Base-by-base conservation (phyloP, 1,140 invertebrate genomes). In the Sycobia sp. region DNA sequence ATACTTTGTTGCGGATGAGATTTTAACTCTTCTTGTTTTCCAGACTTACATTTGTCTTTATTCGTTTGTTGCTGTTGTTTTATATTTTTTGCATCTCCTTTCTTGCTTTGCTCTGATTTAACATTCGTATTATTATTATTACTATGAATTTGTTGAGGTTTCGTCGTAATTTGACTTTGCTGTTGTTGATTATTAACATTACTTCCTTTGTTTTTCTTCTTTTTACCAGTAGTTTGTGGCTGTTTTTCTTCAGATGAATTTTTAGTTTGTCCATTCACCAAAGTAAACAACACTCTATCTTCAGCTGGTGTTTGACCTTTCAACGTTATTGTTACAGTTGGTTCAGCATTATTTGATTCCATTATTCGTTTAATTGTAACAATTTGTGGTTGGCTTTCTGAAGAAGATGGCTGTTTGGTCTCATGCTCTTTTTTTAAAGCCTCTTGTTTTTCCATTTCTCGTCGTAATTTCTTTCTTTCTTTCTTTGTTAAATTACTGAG, bases 271-370 rank as follows among this genome's bases (percentile, higher is more conserved):
- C 89, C 89, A 74, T 91, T 90, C 3, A 90, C 84, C 46, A 91
- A 77, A 3, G 88, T 90, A 70, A 89, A 90, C 0, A 91, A 74
- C 32, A 91, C 84, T 73, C 89, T 88, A 69, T 91, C 89, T 70
- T 90, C 86, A 55, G 89, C 88, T 10, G 89, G 89, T 2, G 88
- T 88, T 67, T 88, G 86, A 13, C 89, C 90, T 69, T 90, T 89
- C 11, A 90, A 78, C 1, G 89, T 90, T 32, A 91, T 90, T 0
- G 90, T 91, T 3, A 91, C 90, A 7, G 87, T 89, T 27, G 89
- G 88, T 65, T 89, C 87, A 13, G 85, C 79, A 67, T 84, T 86
- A 58, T 84, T 85, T 7, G 84, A 84, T 65, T 88, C 86, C 78
- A 87, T 86, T 0, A 90, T 86, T 22, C 89, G 77, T 51, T 89